These are phyloP conservation scores for Pseudococcus jackbeardsleyi DNA, from an alignment of 2,888 invertebrate genomes.

Conservation along the genomic window DNA sequence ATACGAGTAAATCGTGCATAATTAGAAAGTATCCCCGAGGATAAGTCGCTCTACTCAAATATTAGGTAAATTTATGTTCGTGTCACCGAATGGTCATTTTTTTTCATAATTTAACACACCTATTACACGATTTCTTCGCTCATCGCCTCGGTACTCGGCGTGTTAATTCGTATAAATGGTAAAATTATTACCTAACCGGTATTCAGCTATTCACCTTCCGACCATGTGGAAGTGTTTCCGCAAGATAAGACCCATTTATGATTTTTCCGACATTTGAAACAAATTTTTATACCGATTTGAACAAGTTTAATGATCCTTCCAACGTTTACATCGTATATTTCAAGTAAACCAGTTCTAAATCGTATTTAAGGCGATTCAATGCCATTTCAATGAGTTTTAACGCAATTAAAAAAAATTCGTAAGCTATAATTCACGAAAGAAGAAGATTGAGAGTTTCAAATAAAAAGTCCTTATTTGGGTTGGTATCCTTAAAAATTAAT, in stretches of 20 bases:
- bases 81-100: constrained; percentile 39
- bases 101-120: neutral
- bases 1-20: neutral
- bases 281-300: too few species aligned
- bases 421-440: too few species aligned
- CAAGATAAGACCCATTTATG: neutral
- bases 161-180: neutral
- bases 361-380: too few species aligned
- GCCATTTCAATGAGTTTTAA: too few species aligned
- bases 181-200: neutral
- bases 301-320: too few species aligned
- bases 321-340: too few species aligned
- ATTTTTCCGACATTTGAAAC: neutral
- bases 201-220: neutral
- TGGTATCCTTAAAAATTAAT: too few species aligned
- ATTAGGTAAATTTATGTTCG: constrained; percentile 19
- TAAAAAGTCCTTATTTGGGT: too few species aligned
- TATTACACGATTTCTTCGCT: constrained; percentile 1
- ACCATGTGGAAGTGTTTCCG: neutral
- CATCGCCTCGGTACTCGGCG: constrained; percentile 26
- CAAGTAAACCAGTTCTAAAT: too few species aligned
- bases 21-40: constrained; percentile 30
- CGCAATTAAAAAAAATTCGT: too few species aligned
- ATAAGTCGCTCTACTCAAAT: neutral
- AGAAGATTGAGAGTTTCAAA: too few species aligned